Evolutionary conservation across 2,888 invertebrate genomes (phyloP), one percentile per base, ranked within the genome.

Genomic region (Drosophila falleni): DNA sequence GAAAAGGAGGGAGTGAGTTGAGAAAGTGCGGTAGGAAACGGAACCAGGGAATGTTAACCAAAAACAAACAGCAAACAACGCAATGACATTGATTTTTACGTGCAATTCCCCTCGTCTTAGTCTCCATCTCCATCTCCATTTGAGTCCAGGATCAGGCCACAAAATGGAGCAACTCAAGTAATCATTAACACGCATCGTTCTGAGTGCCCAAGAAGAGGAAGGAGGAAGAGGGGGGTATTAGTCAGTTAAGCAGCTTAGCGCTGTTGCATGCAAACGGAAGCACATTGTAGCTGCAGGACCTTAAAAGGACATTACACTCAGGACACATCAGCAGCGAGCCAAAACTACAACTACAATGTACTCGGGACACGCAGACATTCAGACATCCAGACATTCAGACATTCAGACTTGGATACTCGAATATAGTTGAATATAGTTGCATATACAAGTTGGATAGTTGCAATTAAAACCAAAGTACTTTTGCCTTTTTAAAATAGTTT

Each of bases 391-490:
- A 63, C 61, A 69, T 65, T 47, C 39, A 58, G 49, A 67, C 69
- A 67, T 23, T 31, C 59, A 41, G 26, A 41, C 59, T 37, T 41
- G 58, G 33, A 37, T 26, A 42, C 23, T 41, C 16, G 44, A 33
- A 44, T 26, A 33, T 19, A 46, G 75, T 75, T 64, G 74, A 74
- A 75, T 29, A 8, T 76, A 68, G 80, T 86, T 29, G 44, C 19
- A 44, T 26, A 33, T 19, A 23, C 61, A 53, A 53, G 75, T 75
- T 70, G 74, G 75, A 75, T 76, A 68, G 80, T 86, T 86, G 88
- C 86, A 86, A 86, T 86, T 86, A 88, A 88, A 88, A 81, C 74
- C 85, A 81, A 88, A 86, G 88, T 83, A 86, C 78, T 88, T 86
- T 88, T 81, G 82, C 81, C 80, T 86, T 86, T 84, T 86, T 86